Base-by-base conservation (phyloP, 2,113 vertebrate species). In the Psettodes erumei region DNA sequence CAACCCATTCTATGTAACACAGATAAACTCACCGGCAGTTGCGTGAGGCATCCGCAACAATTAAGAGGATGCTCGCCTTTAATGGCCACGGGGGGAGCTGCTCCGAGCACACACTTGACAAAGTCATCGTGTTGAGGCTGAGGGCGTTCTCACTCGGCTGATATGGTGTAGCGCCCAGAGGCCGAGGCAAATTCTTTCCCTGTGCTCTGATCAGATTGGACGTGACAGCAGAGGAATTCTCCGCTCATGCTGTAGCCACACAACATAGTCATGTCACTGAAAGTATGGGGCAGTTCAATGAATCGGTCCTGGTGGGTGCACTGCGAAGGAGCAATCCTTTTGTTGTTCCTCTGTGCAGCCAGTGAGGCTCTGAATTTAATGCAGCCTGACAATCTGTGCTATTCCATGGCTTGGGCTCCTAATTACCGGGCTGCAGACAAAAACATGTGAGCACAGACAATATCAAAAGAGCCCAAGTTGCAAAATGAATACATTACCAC, bases 171-270 rank as follows among this genome's bases (percentile, higher is more conserved):
- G 75, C 71, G 82, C 61, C 55, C 67, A 72, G 63, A 77, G 81
- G 81, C 64, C 50, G 69, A 84, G 66, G 76, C 59, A 50, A 89
- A 81, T 35, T 79, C 65, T 82, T 75, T 72, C 69, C n/a, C 75
- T 66, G 61, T 32, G 33, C 71, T 81, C 55, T 3, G 58, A 87
- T 72, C 70, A 64, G 76, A 88, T 84, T 70, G 68, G 79, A 89
- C 12, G 45, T 72, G 88, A 84, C 90, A 91, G 76, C 63, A 76
- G 82, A 82, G 83, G 83, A 86, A 86, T 83, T 79, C 75, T 83
- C 71, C 23, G 53, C 71, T 79, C 72, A 53, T 28, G 72, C 56
- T 81, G 70, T 42, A 65, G 73, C 71, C 82, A 75, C 82, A 74
- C 77, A 82, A 59, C 71, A 79, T 81, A 81, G 83, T 78, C 76